A percentile compares a stretch with the other conserved stretches of the same genome.
These are phyloP conservation scores for Epinephelus lanceolatus DNA, from an alignment of 2,113 vertebrate genomes.

Conservation along the genomic window DNA sequence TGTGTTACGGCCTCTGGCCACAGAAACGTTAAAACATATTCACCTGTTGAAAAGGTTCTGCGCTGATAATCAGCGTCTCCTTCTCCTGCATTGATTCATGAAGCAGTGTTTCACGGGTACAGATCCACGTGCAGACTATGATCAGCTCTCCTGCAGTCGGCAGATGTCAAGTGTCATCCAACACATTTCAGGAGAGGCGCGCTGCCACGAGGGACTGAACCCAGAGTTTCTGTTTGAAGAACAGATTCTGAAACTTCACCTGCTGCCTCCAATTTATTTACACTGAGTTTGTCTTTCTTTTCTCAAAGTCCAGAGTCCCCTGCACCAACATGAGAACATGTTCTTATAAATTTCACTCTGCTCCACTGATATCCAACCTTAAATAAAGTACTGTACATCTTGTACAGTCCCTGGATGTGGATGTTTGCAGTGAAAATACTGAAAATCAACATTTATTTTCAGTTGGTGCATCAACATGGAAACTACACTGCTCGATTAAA, in stretches of 20 bases:
- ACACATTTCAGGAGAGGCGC: conserved; percentile 4
- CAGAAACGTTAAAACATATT: background rate
- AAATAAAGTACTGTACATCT: background rate
- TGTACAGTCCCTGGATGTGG: background rate
- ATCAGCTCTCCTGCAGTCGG: conserved; percentile 39
- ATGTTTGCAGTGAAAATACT: background rate
- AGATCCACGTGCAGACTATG: background rate
- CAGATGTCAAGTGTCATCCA: conserved; percentile 22
- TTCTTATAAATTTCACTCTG: background rate
- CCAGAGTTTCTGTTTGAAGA: background rate
- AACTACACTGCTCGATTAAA: no score
- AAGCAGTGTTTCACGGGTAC: conserved; percentile 1
- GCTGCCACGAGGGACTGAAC: background rate
- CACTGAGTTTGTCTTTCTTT: background rate
- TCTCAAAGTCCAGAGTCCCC: background rate
- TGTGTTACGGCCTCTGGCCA: background rate
- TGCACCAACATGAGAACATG: background rate
- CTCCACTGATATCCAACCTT: background rate
- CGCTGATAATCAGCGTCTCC: conserved; percentile 2
- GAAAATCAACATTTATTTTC: no score
- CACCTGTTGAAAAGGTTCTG: conserved; percentile 30
- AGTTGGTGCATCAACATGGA: no score
- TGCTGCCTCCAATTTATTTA: conserved; percentile 4
- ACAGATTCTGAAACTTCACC: background rate
- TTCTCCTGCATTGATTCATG: conserved; percentile 3